Evolutionary conservation across 2,888 invertebrate species (phyloP).

Genomic region (Tipula vernalis): DNA sequence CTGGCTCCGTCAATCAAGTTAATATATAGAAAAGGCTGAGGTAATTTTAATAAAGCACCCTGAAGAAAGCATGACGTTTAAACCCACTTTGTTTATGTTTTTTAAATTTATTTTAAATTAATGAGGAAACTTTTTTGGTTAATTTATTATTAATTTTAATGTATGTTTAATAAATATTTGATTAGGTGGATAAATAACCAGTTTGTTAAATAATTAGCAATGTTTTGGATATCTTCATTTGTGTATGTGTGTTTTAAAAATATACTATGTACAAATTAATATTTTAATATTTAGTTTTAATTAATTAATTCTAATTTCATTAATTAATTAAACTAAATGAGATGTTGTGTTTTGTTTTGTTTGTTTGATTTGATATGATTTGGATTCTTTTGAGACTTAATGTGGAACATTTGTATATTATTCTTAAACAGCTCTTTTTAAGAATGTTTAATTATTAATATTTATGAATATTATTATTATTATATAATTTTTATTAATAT

Average conservation of each 20-base stretch:
- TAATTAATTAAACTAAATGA: neutral
- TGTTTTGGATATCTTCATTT: neutral
- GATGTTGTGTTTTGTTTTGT: neutral
- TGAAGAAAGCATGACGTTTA: neutral
- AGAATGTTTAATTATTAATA: neutral
- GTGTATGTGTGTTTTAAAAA: neutral
- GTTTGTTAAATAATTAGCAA: neutral
- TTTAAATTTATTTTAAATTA: neutral
- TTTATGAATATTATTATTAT: slow-evolving; percentile 26
- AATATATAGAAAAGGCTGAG: neutral
- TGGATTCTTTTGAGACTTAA: neutral
- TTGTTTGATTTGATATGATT: neutral
- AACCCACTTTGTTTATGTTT: neutral
- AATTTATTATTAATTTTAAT: neutral
- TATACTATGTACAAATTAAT: neutral
- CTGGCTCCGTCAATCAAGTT: neutral
- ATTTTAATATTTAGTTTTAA: neutral
- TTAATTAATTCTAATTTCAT: neutral
- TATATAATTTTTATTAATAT: slow-evolving; percentile 52
- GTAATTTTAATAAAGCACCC: neutral
- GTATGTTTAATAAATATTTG: neutral
- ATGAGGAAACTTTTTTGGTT: neutral
- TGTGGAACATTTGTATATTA: neutral
- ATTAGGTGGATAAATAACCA: neutral
- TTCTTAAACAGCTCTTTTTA: neutral